Evolutionary conservation across 1,140 invertebrate species (phyloP).

Genomic region (Ylistrum balloti): DNA sequence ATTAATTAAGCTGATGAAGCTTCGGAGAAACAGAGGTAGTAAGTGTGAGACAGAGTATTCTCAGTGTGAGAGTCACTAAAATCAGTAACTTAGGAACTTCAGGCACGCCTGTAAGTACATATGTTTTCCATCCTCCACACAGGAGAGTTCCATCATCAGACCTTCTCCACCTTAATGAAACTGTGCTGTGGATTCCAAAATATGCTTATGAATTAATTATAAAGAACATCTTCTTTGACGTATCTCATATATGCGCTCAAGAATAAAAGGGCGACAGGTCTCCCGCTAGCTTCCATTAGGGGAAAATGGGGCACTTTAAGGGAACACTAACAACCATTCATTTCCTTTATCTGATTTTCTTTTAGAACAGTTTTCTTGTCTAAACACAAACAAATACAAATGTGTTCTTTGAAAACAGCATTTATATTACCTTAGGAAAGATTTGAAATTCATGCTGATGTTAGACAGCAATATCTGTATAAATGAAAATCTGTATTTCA

Average conservation of each 20-base stretch:
- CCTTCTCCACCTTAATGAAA: background rate
- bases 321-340: background rate
- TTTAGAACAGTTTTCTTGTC: no score
- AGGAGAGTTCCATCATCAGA: slow-evolving; percentile 32
- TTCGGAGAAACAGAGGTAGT: no score
- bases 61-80: background rate
- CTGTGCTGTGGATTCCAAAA: background rate
- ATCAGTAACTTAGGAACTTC: background rate
- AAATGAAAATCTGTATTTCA: no score
- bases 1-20: no score
- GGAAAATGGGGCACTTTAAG: background rate
- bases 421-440: no score
- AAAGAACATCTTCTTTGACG: slow-evolving; percentile 17
- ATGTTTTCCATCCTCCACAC: slow-evolving; percentile 14
- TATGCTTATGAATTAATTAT: slow-evolving; percentile 36
- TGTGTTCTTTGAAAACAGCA: no score
- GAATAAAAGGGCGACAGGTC: background rate
- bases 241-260: background rate
- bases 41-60: background rate
- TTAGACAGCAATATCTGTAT: no score
- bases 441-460: no score
- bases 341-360: no score
- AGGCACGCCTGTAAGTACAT: background rate
- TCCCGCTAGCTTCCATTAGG: background rate
- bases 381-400: no score